Conservation (phyloP, 2,113 vertebrate genomes). For the Morone chrysops region DNA sequence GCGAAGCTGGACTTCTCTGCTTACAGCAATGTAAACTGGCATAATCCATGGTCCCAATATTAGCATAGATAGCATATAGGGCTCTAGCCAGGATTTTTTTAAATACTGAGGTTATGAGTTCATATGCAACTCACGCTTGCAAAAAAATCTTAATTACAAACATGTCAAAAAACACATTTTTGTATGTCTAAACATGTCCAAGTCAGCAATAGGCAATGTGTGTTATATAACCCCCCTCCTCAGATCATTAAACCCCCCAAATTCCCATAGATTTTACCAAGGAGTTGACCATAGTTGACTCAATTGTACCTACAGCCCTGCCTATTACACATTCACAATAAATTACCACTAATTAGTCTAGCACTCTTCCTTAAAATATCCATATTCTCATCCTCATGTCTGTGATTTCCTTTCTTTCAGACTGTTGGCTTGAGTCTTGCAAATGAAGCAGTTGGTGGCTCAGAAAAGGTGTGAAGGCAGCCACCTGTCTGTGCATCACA, state of each 20-base stretch:
- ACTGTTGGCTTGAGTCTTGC: conserved; percentile 85
- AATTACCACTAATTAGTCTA: not conserved
- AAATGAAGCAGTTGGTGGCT: conserved; percentile 86
- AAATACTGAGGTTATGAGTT: not conserved
- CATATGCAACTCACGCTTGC: not conserved
- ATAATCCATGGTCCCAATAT: not conserved
- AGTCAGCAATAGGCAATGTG: not conserved
- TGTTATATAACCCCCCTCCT: not conserved
- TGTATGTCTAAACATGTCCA: not conserved
- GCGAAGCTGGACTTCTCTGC: conserved; percentile 87
- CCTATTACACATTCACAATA: not conserved
- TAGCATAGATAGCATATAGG: too few relatives aligned
- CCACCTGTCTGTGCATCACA: not conserved
- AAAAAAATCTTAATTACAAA: too few relatives aligned
- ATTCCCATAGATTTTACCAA: not conserved
- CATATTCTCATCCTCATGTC: not conserved
- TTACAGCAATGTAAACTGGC: conserved; percentile 83
- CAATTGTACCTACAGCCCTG: not conserved
- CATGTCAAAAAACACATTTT: too few relatives aligned
- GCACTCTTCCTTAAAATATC: not conserved
- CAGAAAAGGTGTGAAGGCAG: conserved; percentile 80
- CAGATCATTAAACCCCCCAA: not conserved
- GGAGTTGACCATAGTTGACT: not conserved
- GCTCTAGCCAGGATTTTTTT: not conserved
- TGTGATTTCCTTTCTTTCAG: conserved; percentile 71